These are phyloP conservation scores for Condylura cristata DNA, from an alignment of 2,113 vertebrate species.

Conservation along the genomic window DNA sequence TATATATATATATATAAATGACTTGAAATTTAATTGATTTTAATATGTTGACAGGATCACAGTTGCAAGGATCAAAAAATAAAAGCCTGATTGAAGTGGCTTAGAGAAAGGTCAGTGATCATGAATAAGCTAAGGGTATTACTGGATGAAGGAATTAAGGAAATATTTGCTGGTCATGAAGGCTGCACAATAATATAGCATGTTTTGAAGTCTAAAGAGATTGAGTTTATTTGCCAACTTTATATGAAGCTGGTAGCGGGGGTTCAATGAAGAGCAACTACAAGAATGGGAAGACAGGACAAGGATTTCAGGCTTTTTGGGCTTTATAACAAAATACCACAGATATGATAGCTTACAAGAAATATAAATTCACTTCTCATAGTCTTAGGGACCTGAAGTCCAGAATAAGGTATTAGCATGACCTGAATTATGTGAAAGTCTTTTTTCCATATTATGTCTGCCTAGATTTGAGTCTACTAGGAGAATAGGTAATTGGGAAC, in stretches of 20 bases:
- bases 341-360: not conserved
- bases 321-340: not conserved
- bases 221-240: not conserved
- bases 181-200: not conserved
- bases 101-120: not conserved
- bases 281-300: not conserved
- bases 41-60: not conserved
- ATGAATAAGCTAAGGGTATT: not conserved
- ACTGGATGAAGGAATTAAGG: not conserved
- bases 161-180: not conserved
- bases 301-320: not conserved
- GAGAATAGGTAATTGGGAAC: no score
- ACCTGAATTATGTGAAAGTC: no score
- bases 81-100: not conserved
- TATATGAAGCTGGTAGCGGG: not conserved
- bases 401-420: not conserved
- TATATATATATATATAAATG: no score
- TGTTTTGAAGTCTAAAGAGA: not conserved
- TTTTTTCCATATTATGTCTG: no score
- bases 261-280: not conserved
- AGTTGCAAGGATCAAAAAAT: rapidly evolving
- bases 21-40: not conserved
- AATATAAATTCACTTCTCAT: not conserved
- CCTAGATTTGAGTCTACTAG: no score
- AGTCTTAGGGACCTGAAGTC: not conserved